phyloP scores from a whole-genome alignment of 2,113 vertebrate species.

The Gallinago jamesoni region DNA sequence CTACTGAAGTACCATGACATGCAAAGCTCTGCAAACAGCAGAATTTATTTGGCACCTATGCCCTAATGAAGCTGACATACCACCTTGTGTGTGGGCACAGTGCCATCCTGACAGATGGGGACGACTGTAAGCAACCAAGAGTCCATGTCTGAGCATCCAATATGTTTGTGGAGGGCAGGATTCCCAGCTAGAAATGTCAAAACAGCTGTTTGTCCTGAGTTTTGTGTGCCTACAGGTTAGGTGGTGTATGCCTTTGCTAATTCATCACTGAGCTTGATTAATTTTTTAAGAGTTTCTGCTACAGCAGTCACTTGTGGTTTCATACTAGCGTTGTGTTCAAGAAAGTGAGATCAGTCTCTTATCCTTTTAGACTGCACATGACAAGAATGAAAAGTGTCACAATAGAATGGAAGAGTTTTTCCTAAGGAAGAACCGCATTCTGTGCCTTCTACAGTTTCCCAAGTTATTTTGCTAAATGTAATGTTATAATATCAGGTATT shows the following conservation, averaged over 20 bases:
- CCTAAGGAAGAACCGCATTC: not conserved
- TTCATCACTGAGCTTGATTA: conserved; percentile 35
- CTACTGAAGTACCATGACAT: conserved; percentile 32
- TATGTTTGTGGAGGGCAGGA: conserved; percentile 64
- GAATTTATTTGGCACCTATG: conserved; percentile 65
- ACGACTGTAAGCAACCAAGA: conserved; percentile 55
- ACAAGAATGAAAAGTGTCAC: not conserved
- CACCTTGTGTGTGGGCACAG: conserved; percentile 68
- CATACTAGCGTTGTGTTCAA: not conserved
- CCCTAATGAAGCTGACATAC: conserved; percentile 50
- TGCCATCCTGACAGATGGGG: conserved; percentile 76
- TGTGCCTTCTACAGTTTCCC: not conserved
- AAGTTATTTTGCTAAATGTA: not conserved
- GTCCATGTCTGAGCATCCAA: conserved; percentile 70
- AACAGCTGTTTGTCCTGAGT: conserved; percentile 64
- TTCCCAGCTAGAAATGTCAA: conserved; percentile 58
- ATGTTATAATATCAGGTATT: not conserved
- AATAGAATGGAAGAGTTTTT: not conserved
- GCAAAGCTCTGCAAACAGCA: conserved; percentile 52
- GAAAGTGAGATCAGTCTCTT: not conserved
- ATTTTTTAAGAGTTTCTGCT: conserved; percentile 13
- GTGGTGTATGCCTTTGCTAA: conserved; percentile 4
- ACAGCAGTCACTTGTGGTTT: not conserved
- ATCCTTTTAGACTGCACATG: not conserved
- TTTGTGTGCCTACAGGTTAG: conserved; percentile 29